Evolutionary conservation across 1,140 invertebrate species (phyloP).

Genomic region (Cotesia glomerata): DNA sequence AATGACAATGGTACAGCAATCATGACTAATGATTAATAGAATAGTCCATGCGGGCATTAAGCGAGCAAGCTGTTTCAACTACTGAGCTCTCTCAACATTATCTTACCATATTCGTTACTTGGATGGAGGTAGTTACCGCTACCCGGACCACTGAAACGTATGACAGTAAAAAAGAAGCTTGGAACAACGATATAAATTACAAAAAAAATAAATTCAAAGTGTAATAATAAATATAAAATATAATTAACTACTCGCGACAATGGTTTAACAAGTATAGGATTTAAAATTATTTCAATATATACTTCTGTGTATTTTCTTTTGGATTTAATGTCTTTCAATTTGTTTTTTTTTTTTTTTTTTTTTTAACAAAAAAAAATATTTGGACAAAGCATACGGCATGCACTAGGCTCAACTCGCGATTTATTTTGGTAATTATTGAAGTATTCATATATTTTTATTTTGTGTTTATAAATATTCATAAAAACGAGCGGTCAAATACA

Average conservation of each 20-base stretch:
- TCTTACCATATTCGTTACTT: conserved; percentile 64
- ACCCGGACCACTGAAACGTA: conserved; percentile 65
- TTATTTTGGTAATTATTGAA: neutral
- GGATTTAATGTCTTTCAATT: neutral
- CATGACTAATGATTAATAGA: neutral
- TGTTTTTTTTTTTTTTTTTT: no score
- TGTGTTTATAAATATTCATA: neutral
- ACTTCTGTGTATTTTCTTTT: neutral
- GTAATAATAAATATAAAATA: no score
- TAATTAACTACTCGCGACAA: no score
- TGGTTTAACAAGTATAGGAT: no score
- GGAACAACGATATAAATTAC: conserved; percentile 32
- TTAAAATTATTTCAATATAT: no score
- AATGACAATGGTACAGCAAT: neutral
- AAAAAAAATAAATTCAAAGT: neutral
- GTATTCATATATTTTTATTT: no score
- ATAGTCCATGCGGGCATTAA: conserved; percentile 17
- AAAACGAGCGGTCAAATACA: neutral
- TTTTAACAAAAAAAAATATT: neutral
- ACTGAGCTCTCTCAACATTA: conserved; percentile 42
- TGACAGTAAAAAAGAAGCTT: conserved; percentile 59
- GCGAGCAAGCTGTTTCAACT: conserved; percentile 14
- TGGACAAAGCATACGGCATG: neutral
- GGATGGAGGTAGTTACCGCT: conserved; percentile 65
- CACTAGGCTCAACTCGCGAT: neutral